Evolutionary conservation across 2,888 invertebrate genomes (phyloP).

Genomic region (Empis stercorea): DNA sequence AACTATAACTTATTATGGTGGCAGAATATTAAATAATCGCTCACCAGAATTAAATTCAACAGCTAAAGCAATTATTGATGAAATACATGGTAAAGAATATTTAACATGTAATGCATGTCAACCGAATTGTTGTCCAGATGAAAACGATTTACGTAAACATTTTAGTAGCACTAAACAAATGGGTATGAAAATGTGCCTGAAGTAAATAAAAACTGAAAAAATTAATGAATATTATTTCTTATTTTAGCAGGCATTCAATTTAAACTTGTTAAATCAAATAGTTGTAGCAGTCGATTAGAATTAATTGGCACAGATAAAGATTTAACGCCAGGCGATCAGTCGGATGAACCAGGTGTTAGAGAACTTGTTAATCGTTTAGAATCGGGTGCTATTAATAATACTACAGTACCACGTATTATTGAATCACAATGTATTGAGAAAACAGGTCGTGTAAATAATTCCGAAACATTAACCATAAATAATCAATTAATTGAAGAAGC

Average conservation of each 20-base stretch:
- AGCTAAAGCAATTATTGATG: constrained; percentile 61
- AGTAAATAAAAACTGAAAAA: too few relatives aligned
- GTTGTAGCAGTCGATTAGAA: constrained; percentile 71
- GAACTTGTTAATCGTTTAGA: constrained; percentile 34
- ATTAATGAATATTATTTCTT: not conserved
- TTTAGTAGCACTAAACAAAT: not conserved
- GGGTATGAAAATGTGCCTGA: not conserved
- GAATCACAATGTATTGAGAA: constrained; percentile 23
- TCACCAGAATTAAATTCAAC: constrained; percentile 51
- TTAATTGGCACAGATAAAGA: constrained; percentile 54
- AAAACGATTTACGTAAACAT: constrained; percentile 9
- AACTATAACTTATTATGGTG: constrained; percentile 79
- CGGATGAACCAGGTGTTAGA: constrained; percentile 30
- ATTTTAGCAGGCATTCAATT: constrained; percentile 52
- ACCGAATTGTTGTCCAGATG: constrained; percentile 20
- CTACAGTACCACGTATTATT: constrained; percentile 20
- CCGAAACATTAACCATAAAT: constrained; percentile 32
- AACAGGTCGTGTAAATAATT: constrained; percentile 2
- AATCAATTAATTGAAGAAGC: constrained; percentile 34
- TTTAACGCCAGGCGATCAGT: constrained; percentile 7
- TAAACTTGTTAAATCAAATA: constrained; percentile 71
- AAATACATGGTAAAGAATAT: constrained; percentile 38
- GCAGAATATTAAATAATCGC: constrained; percentile 61
- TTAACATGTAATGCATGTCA: constrained; percentile 34
- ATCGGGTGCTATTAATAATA: constrained; percentile 18